Percentiles rank a stretch among this genome's conserved stretches.
Evolutionary conservation across 2,797 vertebrate genomes (phyloP).

Genomic region (Ctenopoma kingsleyae): DNA sequence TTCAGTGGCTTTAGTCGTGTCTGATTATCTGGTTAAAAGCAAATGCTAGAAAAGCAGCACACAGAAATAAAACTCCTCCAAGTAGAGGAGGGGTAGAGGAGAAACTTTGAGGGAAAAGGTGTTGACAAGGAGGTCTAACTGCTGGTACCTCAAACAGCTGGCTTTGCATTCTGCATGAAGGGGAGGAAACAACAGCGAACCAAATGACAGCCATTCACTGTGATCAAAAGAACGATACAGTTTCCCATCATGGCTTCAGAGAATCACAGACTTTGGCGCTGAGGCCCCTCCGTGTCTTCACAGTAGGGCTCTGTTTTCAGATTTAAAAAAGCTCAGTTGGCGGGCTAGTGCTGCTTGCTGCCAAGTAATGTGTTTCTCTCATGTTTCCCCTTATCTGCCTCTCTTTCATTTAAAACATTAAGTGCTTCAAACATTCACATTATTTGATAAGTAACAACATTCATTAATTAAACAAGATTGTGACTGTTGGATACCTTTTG

Average conservation of each 20-base stretch:
- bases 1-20: conserved; percentile 44
- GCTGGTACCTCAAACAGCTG: conserved; percentile 61
- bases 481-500: conserved; percentile 17
- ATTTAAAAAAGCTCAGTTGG: conserved; percentile 36
- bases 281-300: conserved; percentile 26
- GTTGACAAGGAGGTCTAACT: conserved; percentile 48
- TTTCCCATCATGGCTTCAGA: conserved; percentile 40
- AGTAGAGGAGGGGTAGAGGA: conserved; percentile 40
- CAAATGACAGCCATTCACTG: conserved; percentile 59
- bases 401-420: conserved; percentile 24
- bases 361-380: conserved; percentile 27
- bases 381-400: conserved; percentile 24
- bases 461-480: not conserved
- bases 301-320: conserved; percentile 49
- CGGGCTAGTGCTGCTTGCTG: conserved; percentile 7
- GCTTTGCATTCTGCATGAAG: conserved; percentile 62
- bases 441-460: conserved; percentile 12
- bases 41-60: conserved; percentile 51
- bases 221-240: conserved; percentile 65
- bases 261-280: conserved; percentile 42
- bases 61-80: conserved; percentile 63
- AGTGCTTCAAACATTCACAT: conserved; percentile 8
- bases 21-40: conserved; percentile 58
- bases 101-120: conserved; percentile 37
- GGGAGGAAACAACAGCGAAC: conserved; percentile 53